Evolutionary conservation across 2,797 vertebrate species (phyloP), one percentile per base, ranked within the genome.

Genomic region (Onychomys arenicola): DNA sequence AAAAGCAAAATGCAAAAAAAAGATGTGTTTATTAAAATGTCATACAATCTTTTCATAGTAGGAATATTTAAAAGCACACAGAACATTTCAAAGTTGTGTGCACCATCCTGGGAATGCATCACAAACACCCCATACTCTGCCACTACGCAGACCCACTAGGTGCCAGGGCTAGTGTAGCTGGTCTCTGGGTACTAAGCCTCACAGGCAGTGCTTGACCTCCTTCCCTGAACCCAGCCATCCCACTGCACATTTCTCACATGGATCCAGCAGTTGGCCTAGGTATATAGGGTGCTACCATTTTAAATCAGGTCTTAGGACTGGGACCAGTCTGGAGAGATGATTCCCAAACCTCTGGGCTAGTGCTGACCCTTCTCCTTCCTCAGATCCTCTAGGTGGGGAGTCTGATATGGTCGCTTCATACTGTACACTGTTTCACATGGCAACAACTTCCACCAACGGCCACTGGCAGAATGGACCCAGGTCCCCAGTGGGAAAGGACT

Each of bases 1-100:
- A 95, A 83, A 98, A 98, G 98, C 98, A 98, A 98, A 98, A 98
- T 2, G 52, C 95, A 95, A 98, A 98, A 98, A 98, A 92, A 97
- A 97, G 19, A 49, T 73, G 21, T 46, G 61, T 84, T 90, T 97
- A 97, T 98, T 97, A 96, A 98, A 98, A 97, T 57, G 34, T 93
- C 98, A 96, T 87, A 93, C 55, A 97, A 89, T 95, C 89, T 97
- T 95, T 95, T 97, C 91, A 97, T 76, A 85, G 83, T 0, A 0
- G 97, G 97, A 91, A 86, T 96, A 92, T 96, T 98, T 98, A 73
- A 97, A 97, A 97, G 97, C 40, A 12, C 71, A 95, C 67, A 94
- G 93, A 89, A 95, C 52, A 76, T 85, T 94, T 95, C 34, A 0
- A 95, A 91, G 90, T 88, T 91, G 78, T 59, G 46, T 9, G 65